phyloP scores from a whole-genome alignment of 2,888 invertebrate species.

The Melanchra persicariae region DNA sequence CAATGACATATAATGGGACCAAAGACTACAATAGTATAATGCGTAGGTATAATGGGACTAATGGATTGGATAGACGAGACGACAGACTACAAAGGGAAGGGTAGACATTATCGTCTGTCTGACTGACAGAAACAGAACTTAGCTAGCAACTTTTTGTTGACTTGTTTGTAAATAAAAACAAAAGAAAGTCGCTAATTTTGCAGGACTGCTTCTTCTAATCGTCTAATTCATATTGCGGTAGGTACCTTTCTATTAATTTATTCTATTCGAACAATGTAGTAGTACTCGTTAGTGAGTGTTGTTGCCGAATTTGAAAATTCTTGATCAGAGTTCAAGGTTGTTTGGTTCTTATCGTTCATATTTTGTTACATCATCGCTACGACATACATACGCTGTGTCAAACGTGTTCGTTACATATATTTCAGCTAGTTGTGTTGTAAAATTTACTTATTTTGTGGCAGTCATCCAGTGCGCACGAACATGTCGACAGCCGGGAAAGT shows the following conservation, averaged over 20 bases:
- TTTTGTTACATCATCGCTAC: conserved; percentile 67
- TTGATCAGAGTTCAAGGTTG: conserved; percentile 63
- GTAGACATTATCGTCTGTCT: no score
- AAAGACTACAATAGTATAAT: no score
- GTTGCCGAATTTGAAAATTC: conserved; percentile 1
- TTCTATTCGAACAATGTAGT: background rate
- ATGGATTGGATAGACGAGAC: no score
- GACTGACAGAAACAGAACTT: no score
- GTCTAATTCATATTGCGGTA: background rate
- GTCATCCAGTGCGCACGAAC: conserved; percentile 65
- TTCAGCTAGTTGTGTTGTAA: conserved; percentile 14
- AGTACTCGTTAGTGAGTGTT: background rate
- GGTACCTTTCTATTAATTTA: background rate
- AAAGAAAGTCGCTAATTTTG: conserved; percentile 10
- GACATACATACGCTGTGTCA: conserved; percentile 44
- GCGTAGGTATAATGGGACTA: no score
- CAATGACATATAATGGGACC: no score
- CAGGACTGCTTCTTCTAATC: background rate
- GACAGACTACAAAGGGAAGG: no score
- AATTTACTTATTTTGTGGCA: conserved; percentile 71
- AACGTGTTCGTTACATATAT: conserved; percentile 20
- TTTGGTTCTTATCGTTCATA: conserved; percentile 51
- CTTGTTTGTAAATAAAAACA: conserved; percentile 23
- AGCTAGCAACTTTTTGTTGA: no score
- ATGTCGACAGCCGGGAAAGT: conserved; percentile 91